Conservation (phyloP, 2,888 invertebrate species). For the Apoda limacodes region DNA sequence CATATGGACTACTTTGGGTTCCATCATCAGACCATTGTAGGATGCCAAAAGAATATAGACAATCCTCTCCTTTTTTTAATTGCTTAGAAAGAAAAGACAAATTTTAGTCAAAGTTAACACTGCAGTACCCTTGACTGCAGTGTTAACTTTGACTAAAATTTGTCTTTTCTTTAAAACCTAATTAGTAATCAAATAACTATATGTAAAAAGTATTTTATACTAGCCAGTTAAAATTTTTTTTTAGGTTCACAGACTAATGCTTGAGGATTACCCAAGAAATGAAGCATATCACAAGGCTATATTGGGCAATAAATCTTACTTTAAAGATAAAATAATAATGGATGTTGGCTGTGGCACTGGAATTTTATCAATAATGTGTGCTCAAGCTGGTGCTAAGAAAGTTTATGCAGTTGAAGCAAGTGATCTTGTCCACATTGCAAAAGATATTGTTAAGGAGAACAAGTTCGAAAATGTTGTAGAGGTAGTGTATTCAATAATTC, state of each 20-base stretch:
- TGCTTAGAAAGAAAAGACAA: slow-evolving; percentile 1
- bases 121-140: too few relatives aligned
- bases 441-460: slow-evolving; percentile 78
- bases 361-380: slow-evolving; percentile 90
- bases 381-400: slow-evolving; percentile 87
- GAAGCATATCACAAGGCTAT: slow-evolving; percentile 86
- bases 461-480: slow-evolving; percentile 74
- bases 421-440: slow-evolving; percentile 73
- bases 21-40: too few relatives aligned
- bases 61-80: too few relatives aligned
- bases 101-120: too few relatives aligned
- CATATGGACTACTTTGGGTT: too few relatives aligned
- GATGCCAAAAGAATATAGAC: too few relatives aligned
- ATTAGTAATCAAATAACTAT: not conserved
- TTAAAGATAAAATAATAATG: slow-evolving; percentile 83
- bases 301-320: slow-evolving; percentile 70
- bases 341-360: slow-evolving; percentile 91
- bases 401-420: slow-evolving; percentile 91
- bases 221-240: slow-evolving; percentile 15
- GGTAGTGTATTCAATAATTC: slow-evolving; percentile 54
- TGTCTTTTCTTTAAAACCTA: slow-evolving; percentile 1
- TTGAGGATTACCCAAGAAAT: slow-evolving; percentile 81
- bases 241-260: slow-evolving; percentile 85
- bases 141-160: too few relatives aligned
- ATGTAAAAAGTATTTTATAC: not conserved